These are phyloP conservation scores for Molorchus minor DNA, from an alignment of 2,888 invertebrate genomes.

Conservation along the genomic window DNA sequence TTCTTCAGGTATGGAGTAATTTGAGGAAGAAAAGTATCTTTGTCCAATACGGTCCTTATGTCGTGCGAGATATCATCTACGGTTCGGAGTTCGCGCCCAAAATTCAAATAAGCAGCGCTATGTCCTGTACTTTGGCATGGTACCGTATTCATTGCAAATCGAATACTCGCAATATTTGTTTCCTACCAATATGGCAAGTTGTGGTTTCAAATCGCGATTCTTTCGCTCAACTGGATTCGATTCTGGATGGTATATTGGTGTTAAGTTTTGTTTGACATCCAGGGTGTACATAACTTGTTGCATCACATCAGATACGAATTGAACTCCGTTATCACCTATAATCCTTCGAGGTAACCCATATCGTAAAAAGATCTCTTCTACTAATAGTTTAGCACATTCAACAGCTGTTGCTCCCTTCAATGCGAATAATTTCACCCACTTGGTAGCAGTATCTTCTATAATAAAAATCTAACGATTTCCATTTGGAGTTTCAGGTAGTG, in stretches of 20 bases:
- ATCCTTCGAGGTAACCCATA: conserved; percentile 49
- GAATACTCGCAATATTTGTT: conserved; percentile 53
- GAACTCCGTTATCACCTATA: conserved; percentile 52
- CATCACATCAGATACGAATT: conserved; percentile 49
- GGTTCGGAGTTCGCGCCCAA: conserved; percentile 54
- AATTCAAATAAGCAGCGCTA: conserved; percentile 53
- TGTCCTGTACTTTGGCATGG: conserved; percentile 47
- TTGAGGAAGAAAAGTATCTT: neutral
- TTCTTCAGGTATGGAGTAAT: neutral
- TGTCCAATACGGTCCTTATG: neutral
- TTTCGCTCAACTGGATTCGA: conserved; percentile 42
- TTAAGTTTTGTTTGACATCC: conserved; percentile 4
- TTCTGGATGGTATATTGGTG: conserved; percentile 39
- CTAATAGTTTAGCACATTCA: conserved; percentile 37
- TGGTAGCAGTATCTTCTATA: conserved; percentile 38
- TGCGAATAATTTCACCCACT: conserved; percentile 45
- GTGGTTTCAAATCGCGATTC: conserved; percentile 52
- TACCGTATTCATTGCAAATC: conserved; percentile 57
- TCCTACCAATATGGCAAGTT: conserved; percentile 47
- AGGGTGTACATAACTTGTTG: conserved; percentile 33
- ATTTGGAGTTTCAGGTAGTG: conserved; percentile 26
- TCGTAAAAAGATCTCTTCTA: conserved; percentile 47
- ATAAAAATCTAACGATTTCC: conserved; percentile 29
- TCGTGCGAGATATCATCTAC: conserved; percentile 44
- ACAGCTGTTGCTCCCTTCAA: conserved; percentile 39